phyloP scores from a whole-genome alignment of 2,113 vertebrate species.

The Corythaeola cristata region DNA sequence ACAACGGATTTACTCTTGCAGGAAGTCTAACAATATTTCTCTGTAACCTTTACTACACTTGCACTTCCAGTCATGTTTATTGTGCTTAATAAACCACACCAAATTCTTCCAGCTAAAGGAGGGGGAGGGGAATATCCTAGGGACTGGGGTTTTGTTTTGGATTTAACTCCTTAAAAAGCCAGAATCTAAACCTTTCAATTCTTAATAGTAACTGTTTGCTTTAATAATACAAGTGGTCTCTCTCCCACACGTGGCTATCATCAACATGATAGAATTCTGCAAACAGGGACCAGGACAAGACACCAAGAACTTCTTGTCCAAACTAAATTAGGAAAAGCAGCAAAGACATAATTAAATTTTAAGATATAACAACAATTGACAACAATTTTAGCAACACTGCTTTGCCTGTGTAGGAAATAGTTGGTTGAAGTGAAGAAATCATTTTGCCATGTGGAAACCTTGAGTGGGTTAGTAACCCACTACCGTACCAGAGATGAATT shows the following conservation, averaged over 20 bases:
- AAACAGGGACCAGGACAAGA: background rate
- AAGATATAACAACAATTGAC: background rate
- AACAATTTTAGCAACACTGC: background rate
- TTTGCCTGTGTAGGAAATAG: background rate
- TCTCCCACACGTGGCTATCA: background rate
- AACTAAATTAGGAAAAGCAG: background rate
- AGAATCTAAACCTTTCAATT: background rate
- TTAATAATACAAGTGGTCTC: background rate
- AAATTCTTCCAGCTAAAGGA: background rate
- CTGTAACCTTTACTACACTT: background rate
- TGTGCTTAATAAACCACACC: background rate
- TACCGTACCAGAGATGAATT: background rate
- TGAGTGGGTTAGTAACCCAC: background rate
- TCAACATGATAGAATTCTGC: background rate
- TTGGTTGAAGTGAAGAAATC: background rate
- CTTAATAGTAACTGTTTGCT: background rate
- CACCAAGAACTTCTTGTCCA: background rate
- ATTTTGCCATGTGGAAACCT: background rate
- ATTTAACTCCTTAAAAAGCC: background rate
- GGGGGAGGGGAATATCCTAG: background rate
- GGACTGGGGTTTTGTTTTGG: background rate
- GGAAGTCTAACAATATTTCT: background rate
- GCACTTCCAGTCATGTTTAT: background rate
- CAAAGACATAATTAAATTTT: background rate
- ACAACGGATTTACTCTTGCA: background rate